These are phyloP conservation scores for Stenoptilia bipunctidactyla DNA, from an alignment of 2,888 invertebrate genomes.

Conservation along the genomic window DNA sequence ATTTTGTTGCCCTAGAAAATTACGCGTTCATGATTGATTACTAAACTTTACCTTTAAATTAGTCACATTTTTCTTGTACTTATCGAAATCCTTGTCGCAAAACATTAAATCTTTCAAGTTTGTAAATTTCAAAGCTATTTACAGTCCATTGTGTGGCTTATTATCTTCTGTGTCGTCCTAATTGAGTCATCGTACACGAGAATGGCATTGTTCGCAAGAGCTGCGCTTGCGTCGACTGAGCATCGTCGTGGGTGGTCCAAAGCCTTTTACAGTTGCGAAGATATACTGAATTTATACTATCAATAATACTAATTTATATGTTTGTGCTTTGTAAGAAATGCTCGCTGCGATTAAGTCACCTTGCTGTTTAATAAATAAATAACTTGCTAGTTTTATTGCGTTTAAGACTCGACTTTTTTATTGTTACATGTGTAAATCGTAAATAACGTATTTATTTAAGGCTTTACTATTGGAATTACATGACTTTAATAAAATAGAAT, in stretches of 20 bases:
- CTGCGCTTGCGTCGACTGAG: constrained; percentile 34
- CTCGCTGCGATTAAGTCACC: no score
- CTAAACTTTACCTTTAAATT: constrained; percentile 48
- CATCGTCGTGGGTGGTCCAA: constrained; percentile 47
- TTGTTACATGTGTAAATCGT: no score
- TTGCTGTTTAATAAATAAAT: no score
- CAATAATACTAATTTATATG: constrained; percentile 13
- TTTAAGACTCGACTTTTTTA: no score
- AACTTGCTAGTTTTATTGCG: no score
- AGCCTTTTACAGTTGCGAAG: not conserved
- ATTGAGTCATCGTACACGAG: constrained; percentile 62
- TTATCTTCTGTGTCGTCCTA: constrained; percentile 47
- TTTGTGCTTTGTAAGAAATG: constrained; percentile 4
- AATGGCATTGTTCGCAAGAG: constrained; percentile 62
- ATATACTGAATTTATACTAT: constrained; percentile 11
- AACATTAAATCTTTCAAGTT: constrained; percentile 3
- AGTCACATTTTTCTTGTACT: constrained; percentile 41
- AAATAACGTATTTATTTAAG: no score
- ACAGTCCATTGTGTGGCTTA: constrained; percentile 46
- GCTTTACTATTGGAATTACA: no score
- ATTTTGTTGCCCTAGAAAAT: constrained; percentile 31
- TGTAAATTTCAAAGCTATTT: constrained; percentile 34
- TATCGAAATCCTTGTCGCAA: not conserved
- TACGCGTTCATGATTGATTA: constrained; percentile 61
- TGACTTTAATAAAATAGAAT: no score